Base-by-base conservation (phyloP, 2,113 vertebrate species). In the Pomatostomus ruficeps region DNA sequence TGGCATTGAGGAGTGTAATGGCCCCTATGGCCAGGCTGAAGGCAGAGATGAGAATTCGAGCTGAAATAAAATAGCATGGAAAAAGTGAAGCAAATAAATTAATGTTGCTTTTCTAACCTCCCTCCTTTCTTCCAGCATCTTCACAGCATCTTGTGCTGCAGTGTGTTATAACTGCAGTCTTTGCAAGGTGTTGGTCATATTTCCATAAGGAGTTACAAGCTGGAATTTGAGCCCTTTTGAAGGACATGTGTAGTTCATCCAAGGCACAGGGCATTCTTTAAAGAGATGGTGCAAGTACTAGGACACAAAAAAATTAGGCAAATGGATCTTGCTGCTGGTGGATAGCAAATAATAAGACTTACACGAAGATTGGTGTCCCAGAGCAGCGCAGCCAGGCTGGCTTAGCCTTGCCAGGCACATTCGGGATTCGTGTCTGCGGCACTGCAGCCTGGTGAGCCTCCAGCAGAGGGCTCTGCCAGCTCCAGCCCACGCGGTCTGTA, bases 361-460 rank as follows among this genome's bases (percentile, higher is more conserved):
- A 33, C 33, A 15, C 3, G 29, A 23, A 18, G 43, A 2, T 4
- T 12, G 2, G 20, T 71, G 57, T 40, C 35, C 14, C 16, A 14
- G 46, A 71, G 35, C n/a, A 35, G 17, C 36, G 23, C 15, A 40
- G 11, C 42, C 38, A 12, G 51, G 23, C 22, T 80, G 1, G 4
- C 36, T 63, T 33, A 55, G 59, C 38, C 29, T 58, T 46, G 10
- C 11, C 9, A 2, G 31, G 40, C 16, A 0, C 1, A 0, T 42
- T 76, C 0, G 5, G 54, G 51, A 7, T 72, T 57, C 10, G 7
- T 38, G 31, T 51, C 21, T 2, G 0, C 0, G 3, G 61, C 14
- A 0, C 66, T 79, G 71, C 82, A 70, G 36, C 19, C 36, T 73
- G 49, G 14, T 67, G 49, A 46, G 19, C 45, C 40, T 52, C 82